Evolutionary conservation across 2,888 invertebrate genomes (phyloP).

Genomic region (Eupeodes luniger): DNA sequence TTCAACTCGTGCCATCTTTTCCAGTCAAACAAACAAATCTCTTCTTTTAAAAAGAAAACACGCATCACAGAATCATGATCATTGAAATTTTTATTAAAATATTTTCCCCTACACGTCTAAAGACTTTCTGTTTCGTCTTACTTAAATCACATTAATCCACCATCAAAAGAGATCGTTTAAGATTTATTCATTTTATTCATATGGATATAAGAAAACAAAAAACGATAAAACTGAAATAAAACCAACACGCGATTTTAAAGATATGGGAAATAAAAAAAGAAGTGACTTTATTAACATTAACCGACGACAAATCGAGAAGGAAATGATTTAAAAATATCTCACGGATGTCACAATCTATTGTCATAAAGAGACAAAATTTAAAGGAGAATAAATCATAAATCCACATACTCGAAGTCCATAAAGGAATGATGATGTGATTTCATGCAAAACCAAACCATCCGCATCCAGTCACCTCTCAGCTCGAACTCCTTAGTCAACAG

Average conservation of each 20-base stretch:
- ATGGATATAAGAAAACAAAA: conserved; percentile 21
- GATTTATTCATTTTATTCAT: conserved; percentile 58
- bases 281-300: conserved; percentile 34
- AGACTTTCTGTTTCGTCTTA: not conserved
- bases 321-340: conserved; percentile 56
- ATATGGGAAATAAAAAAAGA: conserved; percentile 23
- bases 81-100: conserved; percentile 13
- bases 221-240: not conserved
- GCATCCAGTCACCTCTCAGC: conserved; percentile 48
- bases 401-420: conserved; percentile 5
- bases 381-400: conserved; percentile 67
- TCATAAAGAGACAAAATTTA: conserved; percentile 53
- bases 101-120: conserved; percentile 1
- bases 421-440: conserved; percentile 59
- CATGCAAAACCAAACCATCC: conserved; percentile 72
- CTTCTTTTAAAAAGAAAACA: not conserved
- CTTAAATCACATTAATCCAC: conserved; percentile 13
- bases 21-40: not conserved
- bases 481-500: conserved; percentile 63
- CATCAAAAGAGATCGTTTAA: conserved; percentile 32
- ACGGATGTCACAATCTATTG: conserved; percentile 66
- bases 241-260: conserved; percentile 2
- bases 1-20: conserved; percentile 34
- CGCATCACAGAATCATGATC: not conserved
- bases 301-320: conserved; percentile 57